These are phyloP conservation scores for Arion vulgaris DNA, from an alignment of 1,140 invertebrate species.

Conservation along the genomic window DNA sequence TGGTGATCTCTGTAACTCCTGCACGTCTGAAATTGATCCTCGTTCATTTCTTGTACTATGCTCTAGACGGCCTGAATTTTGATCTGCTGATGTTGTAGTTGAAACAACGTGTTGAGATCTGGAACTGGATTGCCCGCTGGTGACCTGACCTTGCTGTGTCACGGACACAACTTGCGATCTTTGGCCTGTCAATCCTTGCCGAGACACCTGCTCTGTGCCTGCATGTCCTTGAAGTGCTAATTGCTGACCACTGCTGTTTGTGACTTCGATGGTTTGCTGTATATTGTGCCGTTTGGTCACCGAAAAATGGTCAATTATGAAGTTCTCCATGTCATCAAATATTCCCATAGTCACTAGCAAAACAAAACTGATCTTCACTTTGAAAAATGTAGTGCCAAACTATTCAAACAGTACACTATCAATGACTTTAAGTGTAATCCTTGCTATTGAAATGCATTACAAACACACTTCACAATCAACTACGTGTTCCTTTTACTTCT, in stretches of 20 bases:
- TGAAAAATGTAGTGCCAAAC: background rate
- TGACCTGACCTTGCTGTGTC: constrained; percentile 29
- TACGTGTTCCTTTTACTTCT: background rate
- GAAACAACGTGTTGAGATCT: constrained; percentile 9
- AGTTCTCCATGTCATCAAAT: constrained; percentile 41
- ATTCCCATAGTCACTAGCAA: constrained; percentile 29
- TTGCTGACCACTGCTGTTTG: constrained; percentile 23
- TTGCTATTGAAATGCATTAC: background rate
- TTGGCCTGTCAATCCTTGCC: background rate
- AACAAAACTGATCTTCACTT: background rate
- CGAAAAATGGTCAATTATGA: constrained; percentile 38
- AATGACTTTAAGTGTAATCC: background rate
- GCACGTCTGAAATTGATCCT: background rate
- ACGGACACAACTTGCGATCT: constrained; percentile 24
- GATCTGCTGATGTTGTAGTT: background rate
- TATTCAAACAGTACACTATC: background rate
- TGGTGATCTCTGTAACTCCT: constrained; percentile 18
- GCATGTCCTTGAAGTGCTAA: constrained; percentile 2
- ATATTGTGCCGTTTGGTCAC: constrained; percentile 39
- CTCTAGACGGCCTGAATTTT: constrained; percentile 1
- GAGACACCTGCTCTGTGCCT: constrained; percentile 11
- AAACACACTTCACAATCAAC: background rate
- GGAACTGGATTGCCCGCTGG: constrained; percentile 20
- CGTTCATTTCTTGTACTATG: constrained; percentile 6
- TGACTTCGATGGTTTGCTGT: constrained; percentile 35